Evolutionary conservation across 1,140 invertebrate genomes (phyloP).

Genomic region (Metopolophium dirhodum): DNA sequence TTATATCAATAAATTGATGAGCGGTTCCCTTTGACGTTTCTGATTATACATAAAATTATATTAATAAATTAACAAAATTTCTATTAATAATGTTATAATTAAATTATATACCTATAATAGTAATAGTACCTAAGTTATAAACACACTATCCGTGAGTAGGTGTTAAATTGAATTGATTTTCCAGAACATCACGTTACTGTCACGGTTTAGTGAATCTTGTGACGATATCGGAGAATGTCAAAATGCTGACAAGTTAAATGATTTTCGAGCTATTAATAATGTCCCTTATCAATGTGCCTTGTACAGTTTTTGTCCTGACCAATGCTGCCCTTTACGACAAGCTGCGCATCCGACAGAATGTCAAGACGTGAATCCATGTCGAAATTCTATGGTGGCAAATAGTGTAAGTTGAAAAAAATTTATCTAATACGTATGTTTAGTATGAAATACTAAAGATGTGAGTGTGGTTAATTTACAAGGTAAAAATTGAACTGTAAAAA

Average conservation of each 20-base stretch:
- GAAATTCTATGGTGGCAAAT: background rate
- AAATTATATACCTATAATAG: background rate
- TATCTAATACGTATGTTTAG: background rate
- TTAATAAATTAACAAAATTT: background rate
- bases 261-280: conserved; percentile 67
- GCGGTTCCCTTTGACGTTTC: background rate
- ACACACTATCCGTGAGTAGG: background rate
- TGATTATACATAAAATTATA: background rate
- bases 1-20: background rate
- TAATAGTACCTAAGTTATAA: background rate
- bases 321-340: conserved; percentile 67
- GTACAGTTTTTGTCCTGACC: conserved; percentile 74
- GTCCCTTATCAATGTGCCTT: conserved; percentile 68
- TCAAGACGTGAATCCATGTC: conserved; percentile 58
- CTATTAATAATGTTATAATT: background rate
- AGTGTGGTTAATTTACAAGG: background rate
- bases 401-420: background rate
- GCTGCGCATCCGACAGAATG: conserved; percentile 62
- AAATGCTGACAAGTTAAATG: conserved; percentile 63
- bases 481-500: background rate
- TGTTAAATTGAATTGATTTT: conserved; percentile 16
- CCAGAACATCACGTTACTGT: conserved; percentile 59
- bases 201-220: conserved; percentile 66
- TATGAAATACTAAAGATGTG: background rate
- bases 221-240: conserved; percentile 71